Percentiles rank a stretch among this genome's conserved stretches.
These are phyloP conservation scores for Campaea margaritaria DNA, from an alignment of 2,888 invertebrate species.

Conservation along the genomic window DNA sequence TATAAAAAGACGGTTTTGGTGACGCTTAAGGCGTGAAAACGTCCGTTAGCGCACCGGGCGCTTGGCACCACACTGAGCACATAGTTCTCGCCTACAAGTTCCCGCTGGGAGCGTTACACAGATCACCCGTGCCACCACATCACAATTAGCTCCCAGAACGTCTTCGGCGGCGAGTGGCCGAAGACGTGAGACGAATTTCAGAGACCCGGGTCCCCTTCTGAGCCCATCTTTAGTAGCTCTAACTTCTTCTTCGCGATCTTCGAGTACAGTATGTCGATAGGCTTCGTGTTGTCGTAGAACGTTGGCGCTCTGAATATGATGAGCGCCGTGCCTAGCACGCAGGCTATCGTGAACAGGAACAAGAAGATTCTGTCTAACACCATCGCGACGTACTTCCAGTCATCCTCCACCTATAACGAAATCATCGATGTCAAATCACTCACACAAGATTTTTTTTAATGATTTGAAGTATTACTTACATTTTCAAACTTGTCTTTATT, in stretches of 20 bases:
- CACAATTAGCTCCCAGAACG: constrained; percentile 85
- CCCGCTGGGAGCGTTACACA: constrained; percentile 75
- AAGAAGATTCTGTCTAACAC: constrained; percentile 98
- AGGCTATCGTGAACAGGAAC: constrained; percentile 97
- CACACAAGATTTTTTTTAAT: not conserved
- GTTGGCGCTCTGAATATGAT: constrained; percentile 96
- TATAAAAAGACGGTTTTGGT: constrained; percentile 82
- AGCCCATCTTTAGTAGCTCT: constrained; percentile 94
- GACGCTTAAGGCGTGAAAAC: constrained; percentile 69
- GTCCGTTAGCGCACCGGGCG: constrained; percentile 75
- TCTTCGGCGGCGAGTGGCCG: constrained; percentile 89
- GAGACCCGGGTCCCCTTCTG: constrained; percentile 88
- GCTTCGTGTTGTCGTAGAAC: constrained; percentile 95
- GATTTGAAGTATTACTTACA: constrained; percentile 87
- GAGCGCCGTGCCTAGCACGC: constrained; percentile 94
- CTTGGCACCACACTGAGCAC: constrained; percentile 82
- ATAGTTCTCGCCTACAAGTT: constrained; percentile 77
- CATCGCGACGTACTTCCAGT: constrained; percentile 99
- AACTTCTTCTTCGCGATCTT: constrained; percentile 96
- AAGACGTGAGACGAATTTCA: constrained; percentile 89
- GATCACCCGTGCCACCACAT: constrained; percentile 86
- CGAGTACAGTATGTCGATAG: constrained; percentile 95
- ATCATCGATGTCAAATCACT: constrained; percentile 19
- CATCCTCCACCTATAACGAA: constrained; percentile 92
- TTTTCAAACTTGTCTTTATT: constrained; percentile 98